phyloP scores from a whole-genome alignment of 2,888 invertebrate species.

The Sepioteuthis lessoniana region DNA sequence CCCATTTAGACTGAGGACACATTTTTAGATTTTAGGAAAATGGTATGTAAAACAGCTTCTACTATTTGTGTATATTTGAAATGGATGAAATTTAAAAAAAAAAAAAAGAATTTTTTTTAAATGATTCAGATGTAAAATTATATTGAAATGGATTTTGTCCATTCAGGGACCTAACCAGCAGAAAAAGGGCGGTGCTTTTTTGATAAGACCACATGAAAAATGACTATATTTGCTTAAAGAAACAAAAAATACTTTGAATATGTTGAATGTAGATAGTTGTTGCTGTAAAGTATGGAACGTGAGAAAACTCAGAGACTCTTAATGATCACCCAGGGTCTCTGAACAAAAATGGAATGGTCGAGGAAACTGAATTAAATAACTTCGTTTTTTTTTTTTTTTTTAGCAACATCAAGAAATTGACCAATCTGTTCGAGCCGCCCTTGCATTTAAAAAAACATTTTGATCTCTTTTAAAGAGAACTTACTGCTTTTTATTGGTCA shows the following conservation, averaged over 20 bases:
- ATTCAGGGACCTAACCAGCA: too few relatives aligned
- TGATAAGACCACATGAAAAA: too few relatives aligned
- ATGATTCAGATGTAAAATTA: neutral
- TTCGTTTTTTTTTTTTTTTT: neutral
- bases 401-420: neutral
- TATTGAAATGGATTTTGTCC: neutral
- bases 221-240: too few relatives aligned
- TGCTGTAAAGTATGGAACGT: too few relatives aligned
- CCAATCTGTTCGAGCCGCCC: too few relatives aligned
- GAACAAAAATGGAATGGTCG: neutral
- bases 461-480: neutral
- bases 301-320: too few relatives aligned
- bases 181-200: too few relatives aligned
- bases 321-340: too few relatives aligned
- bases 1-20: conserved; percentile 33
- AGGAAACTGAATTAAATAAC: neutral
- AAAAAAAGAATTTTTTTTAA: neutral
- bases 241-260: too few relatives aligned
- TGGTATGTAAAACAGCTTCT: neutral
- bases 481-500: neutral
- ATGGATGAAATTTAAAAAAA: neutral
- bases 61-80: neutral
- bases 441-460: neutral
- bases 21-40: neutral
- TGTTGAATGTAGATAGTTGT: too few relatives aligned